A percentile compares a stretch with the other conserved stretches of the same genome.
These are phyloP conservation scores for Heliconius nattereri DNA, from an alignment of 1,140 invertebrate genomes.

Conservation along the genomic window DNA sequence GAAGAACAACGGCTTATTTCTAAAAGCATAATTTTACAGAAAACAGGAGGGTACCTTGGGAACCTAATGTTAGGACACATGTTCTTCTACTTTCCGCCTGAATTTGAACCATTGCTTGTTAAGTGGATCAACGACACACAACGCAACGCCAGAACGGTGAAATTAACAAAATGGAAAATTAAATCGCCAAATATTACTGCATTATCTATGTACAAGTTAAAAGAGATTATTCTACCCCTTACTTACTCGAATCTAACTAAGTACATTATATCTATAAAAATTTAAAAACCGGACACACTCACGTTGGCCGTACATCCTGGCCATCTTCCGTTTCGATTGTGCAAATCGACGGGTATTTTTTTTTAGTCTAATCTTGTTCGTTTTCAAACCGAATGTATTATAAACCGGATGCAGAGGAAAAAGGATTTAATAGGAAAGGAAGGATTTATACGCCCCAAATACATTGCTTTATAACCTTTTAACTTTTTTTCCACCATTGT, in stretches of 20 bases:
- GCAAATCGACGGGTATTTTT: background rate
- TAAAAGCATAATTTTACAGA: background rate
- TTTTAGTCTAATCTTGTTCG: conserved; percentile 5
- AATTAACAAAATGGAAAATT: no score
- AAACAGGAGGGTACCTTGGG: background rate
- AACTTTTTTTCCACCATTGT: background rate
- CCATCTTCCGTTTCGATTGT: conserved; percentile 1
- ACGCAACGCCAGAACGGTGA: no score
- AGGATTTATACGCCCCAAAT: conserved; percentile 13
- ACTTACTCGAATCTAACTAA: background rate
- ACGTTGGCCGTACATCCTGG: background rate
- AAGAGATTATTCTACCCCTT: background rate
- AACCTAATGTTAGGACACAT: no score
- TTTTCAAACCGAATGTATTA: background rate
- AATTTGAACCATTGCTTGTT: no score
- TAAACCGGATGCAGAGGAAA: background rate
- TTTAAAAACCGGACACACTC: background rate
- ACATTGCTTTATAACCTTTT: conserved; percentile 13
- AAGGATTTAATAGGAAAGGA: background rate
- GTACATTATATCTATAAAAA: background rate
- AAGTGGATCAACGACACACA: no score
- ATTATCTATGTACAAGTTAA: background rate
- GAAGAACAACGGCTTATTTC: background rate
- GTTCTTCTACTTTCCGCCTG: no score
- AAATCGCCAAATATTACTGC: no score